Base-by-base conservation (phyloP, 1,140 invertebrate genomes). In the Saccostrea glomerata region DNA sequence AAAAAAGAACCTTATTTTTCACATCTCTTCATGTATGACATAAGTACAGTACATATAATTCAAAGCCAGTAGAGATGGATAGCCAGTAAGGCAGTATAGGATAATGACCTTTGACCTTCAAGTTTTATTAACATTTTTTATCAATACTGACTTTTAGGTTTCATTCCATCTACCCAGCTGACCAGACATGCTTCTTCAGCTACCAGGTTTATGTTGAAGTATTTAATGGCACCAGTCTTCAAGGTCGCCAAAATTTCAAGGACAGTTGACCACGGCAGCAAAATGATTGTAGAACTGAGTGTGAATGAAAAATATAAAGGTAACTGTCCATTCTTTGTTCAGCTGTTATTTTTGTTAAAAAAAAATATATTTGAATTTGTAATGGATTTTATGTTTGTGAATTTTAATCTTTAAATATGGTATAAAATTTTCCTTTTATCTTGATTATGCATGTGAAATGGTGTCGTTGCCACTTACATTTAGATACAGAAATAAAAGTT, bases 271-370 rank as follows among this genome's bases (percentile, higher is more conserved):
- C 89, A 93, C 54, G 93, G 90, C 13, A 90, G 91, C 13, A 89
- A 87, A 56, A 88, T 90, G 86, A 82, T 93, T 9, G 90, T 91
- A 30, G 90, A 92, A 23, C 70, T 92, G n/a, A 90, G 90, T 54
- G 88, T 88, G 25, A 90, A 91, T 60, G 92, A 93, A n/a, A 90
- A 92, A 77, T 88, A 89, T 36, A 93, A 93, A 92, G 92, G 92
- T 93, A 55, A 82, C 4, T 82, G 0, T 63, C 47, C 66, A 36
- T 86, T 55, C 40, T 85, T 47, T 47, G 6, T 7, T 6, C 6
- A 47, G 9, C 47, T 47, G 2, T 47, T 47, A 3, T 47, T 47
- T 47, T 47, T 3, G 47, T 47, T 3, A 2, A 47, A 47, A 47
- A 47, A 47, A 47, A 47, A 47, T 47, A 2, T 47, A 3, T 47